Evolutionary conservation across 2,888 invertebrate species (phyloP), one percentile per base, ranked within the genome.

Genomic region (Vannuccia rotundouncinata): DNA sequence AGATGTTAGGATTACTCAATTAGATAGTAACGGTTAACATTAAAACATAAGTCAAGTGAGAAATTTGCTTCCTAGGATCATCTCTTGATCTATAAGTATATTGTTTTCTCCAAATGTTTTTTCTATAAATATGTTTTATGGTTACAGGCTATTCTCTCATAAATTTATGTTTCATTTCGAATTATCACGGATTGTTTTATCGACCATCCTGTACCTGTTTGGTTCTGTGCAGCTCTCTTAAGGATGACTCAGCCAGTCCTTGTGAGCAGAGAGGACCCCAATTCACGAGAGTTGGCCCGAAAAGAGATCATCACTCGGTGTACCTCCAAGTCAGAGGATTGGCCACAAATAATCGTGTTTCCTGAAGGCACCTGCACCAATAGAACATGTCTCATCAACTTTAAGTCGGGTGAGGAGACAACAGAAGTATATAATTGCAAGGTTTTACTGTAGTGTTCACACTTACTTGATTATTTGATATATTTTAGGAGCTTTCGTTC

Each of bases 281-380:
- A 95, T 87, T 95, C 96, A 0, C 90, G 96, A 2, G 93, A 93
- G 85, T 94, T 93, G 84, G 94, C 95, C 1, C 93, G 95, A 85
- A 92, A 92, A 86, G 93, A 94, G 87, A 95, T 96, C 83, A 92
- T 93, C 60, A 91, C 92, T 80, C 90, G 95, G 82, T 93, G 94
- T 0, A 92, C 92, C 1, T 94, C 94, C 0, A 83, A 82, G 1
- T 91, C 92, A 0, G 91, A 93, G 83, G 96, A 95, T 13, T 96
- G 95, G 95, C 95, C 95, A 0, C 94, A 94, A 91, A 92, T 96
- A 78, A 91, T 95, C 82, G 95, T 97, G 85, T 97, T 96, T 88
- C 95, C 96, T 0, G 96, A 97, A 88, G 97, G 96, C 76, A 97
- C 97, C 0, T 96, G 95, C 88, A 95, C 96, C 31, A 97, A 97